Percentiles rank a stretch among this genome's conserved stretches.
Evolutionary conservation across 2,797 vertebrate genomes (phyloP).

Genomic region (Neosalanx taihuensis): DNA sequence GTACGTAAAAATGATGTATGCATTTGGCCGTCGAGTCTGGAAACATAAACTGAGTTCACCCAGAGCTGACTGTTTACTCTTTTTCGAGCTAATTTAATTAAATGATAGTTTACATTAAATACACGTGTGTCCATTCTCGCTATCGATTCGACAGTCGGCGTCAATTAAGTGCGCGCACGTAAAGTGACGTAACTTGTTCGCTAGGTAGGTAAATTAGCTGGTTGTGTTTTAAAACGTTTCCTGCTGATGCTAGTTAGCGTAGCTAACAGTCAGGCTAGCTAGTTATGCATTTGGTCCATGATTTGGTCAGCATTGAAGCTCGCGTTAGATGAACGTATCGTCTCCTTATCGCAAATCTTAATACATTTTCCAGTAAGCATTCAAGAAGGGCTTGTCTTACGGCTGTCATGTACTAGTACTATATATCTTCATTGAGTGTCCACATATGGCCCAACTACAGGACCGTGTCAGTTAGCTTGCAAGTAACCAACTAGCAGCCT

Average conservation of each 20-base stretch:
- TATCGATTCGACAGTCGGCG: no score
- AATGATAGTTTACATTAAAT: no score
- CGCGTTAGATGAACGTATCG: neutral
- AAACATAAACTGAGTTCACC: no score
- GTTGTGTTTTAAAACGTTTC: neutral
- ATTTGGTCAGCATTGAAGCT: neutral
- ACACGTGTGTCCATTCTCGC: no score
- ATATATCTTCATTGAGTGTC: neutral
- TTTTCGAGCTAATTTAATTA: no score
- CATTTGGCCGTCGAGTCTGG: no score
- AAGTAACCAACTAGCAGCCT: neutral
- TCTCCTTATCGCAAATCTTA: neutral
- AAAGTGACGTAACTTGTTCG: neutral
- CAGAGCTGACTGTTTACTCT: no score
- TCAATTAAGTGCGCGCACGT: conserved; percentile 5
- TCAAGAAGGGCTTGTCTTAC: neutral
- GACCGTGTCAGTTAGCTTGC: neutral
- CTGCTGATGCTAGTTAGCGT: conserved; percentile 6
- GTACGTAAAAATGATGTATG: no score
- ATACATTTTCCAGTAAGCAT: neutral
- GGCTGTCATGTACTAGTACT: neutral
- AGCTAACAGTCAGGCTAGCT: conserved; percentile 2
- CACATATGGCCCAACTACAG: neutral
- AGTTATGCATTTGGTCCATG: neutral
- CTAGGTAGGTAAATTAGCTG: no score